Base-by-base conservation (phyloP, 2,113 vertebrate genomes). In the Anarhynchus alexandrinus region DNA sequence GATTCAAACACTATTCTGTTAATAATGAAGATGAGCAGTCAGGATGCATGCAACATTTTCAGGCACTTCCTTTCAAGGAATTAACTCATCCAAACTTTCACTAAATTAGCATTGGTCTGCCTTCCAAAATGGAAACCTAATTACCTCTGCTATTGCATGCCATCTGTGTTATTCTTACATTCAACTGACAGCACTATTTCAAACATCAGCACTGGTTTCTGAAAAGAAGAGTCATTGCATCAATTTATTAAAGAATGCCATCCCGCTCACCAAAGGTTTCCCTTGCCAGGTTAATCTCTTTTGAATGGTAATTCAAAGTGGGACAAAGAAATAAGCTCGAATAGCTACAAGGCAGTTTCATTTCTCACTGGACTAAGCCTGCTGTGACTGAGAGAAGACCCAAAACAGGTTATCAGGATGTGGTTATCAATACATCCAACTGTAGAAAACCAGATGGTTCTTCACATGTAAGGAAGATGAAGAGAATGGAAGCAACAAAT, bases 381-480 rank as follows among this genome's bases (percentile, higher is more conserved):
- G 26, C 43, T 87, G 9, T 74, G 67, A 47, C 55, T n/a, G 65
- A 80, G 43, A 74, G 26, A 79, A 80, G 52, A 65, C 43, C 54
- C 82, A 27, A 76, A 80, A 55, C 8, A 59, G 8, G 17, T 47
- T 45, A 84, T 26, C 18, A 59, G 43, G 38, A 80, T 21, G 15
- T 42, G 23, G 21, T 64, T 55, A 76, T 38, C 0, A 0, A 76
- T 22, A 49, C 32, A 67, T 13, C 13, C n/a, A 78, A 9, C 21
- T 61, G 36, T 38, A 78, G 38, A 76, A 90, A 95, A 85, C 4
- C 45, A 76, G 30, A 23, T 11, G 12, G 15, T 66, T 82, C 49
- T 62, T 88, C 8, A 49, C 0, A 0, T 23, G 10, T 16, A 72
- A 47, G 15, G 21, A 59, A 58, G 15, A 5, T 17, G 27, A 27